Evolutionary conservation across 1,140 invertebrate genomes (phyloP), one percentile per base, ranked within the genome.

Genomic region (Plutomurus gul): DNA sequence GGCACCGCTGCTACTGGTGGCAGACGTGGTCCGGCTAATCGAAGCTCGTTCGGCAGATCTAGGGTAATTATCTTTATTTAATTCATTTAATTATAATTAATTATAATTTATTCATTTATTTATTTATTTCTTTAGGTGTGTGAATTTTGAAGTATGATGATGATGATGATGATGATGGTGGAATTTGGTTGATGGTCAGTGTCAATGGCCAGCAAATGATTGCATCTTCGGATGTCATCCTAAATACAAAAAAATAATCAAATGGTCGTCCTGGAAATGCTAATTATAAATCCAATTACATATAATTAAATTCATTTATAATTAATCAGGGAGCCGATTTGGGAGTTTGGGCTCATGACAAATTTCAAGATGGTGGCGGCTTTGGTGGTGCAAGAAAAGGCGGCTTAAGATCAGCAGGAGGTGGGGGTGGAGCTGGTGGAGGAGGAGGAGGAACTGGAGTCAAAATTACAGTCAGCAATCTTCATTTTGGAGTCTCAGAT

Each of bases 311-410:
- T 8, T 51, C 10, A 11, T 51, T 51, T 51, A 20, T 75, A 27
- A 7, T 18, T 27, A 47, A 8, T 49, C 37, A 81, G 80, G 60
- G 40, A 49, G 76, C 83, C 46, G 83, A 82, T 56, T n/a, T n/a
- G n/a, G 83, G 81, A 22, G 79, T 82, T 30, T 84, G 83, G 83
- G 65, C 81, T 11, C 83, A 84, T 71, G 83, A 84, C 56, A 84
- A 84, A 65, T 84, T 82, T 79, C 76, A 82, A 78, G 82, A 83
- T 25, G 30, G n/a, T n/a, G 33, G n/a, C 13, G 43, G 49, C 7
- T 43, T 81, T 16, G 80, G 77, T 65, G 78, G 80, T 65, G 73
- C 74, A 20, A 75, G 75, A 40, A 73, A 72, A 60, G 47, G 37
- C 6, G 13, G 6, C 3, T 13, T 16, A 6, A 47, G 27, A n/a